A percentile compares a stretch with the other conserved stretches of the same genome.
Evolutionary conservation across 2,888 invertebrate genomes (phyloP).

Genomic region (Desoria tigrina): DNA sequence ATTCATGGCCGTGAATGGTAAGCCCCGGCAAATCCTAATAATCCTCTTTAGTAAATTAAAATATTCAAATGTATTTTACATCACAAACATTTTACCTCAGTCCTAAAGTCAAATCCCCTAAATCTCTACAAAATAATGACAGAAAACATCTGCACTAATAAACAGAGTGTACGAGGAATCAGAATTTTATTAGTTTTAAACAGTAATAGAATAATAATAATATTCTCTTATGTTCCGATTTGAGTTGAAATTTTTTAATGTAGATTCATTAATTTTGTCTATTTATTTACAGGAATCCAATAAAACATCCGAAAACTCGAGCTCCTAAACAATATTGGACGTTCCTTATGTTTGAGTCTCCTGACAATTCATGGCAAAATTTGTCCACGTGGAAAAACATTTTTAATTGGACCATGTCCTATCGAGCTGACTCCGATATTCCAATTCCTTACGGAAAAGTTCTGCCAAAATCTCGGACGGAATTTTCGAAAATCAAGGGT

Average conservation of each 20-base stretch:
- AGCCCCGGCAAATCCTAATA: too few relatives aligned
- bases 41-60: too few relatives aligned
- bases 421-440: constrained; percentile 46
- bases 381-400: constrained; percentile 39
- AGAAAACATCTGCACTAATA: too few relatives aligned
- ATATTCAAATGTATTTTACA: too few relatives aligned
- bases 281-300: constrained; percentile 13
- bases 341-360: constrained; percentile 47
- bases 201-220: not conserved
- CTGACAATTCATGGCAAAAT: constrained; percentile 45
- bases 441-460: constrained; percentile 46
- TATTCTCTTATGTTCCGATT: too few relatives aligned
- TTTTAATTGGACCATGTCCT: constrained; percentile 49
- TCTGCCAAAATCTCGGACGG: constrained; percentile 18
- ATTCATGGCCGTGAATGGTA: constrained; percentile 37
- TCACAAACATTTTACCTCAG: too few relatives aligned
- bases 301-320: constrained; percentile 34
- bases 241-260: not conserved
- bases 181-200: not conserved
- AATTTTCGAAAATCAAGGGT: not conserved
- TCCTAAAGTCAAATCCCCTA: too few relatives aligned
- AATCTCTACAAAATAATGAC: too few relatives aligned
- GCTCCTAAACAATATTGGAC: constrained; percentile 44
- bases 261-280: not conserved
- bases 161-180: too few relatives aligned